These are phyloP conservation scores for Drosophila antonietae DNA, from an alignment of 2,888 invertebrate species.

Conservation along the genomic window DNA sequence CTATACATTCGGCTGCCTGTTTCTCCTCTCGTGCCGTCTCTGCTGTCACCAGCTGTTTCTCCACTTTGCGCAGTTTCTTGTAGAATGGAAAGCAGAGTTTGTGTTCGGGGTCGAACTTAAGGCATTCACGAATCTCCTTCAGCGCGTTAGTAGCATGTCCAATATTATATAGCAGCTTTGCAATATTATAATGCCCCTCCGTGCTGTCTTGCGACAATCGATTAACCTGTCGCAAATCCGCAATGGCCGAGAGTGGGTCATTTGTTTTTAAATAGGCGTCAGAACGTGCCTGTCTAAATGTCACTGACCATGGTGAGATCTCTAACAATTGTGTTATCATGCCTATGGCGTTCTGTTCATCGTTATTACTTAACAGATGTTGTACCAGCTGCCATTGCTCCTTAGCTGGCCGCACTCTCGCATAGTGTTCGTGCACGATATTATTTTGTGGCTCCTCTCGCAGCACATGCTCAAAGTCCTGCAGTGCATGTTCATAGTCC, in stretches of 20 bases:
- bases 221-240: slow-evolving; percentile 95
- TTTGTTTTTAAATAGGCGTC: slow-evolving; percentile 92
- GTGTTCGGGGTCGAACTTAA: slow-evolving; percentile 98
- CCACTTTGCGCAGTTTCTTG: slow-evolving; percentile 97
- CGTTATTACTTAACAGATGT: slow-evolving; percentile 87
- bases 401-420: slow-evolving; percentile 88
- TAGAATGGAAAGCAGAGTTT: slow-evolving; percentile 98
- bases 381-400: slow-evolving; percentile 88
- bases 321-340: slow-evolving; percentile 89
- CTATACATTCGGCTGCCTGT: slow-evolving; percentile 89
- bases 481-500: slow-evolving; percentile 91
- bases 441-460: slow-evolving; percentile 90
- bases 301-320: slow-evolving; percentile 94
- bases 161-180: slow-evolving; percentile 93
- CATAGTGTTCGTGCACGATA: slow-evolving; percentile 90
- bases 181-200: slow-evolving; percentile 88
- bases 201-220: slow-evolving; percentile 97
- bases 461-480: slow-evolving; percentile 93
- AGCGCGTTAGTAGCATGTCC: slow-evolving; percentile 97
- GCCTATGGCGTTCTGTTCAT: slow-evolving; percentile 87
- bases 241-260: slow-evolving; percentile 93
- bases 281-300: slow-evolving; percentile 93
- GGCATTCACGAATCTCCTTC: slow-evolving; percentile 97
- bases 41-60: slow-evolving; percentile 90
- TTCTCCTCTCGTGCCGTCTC: slow-evolving; percentile 87